Evolutionary conservation across 2,113 vertebrate species (phyloP), one percentile per base, ranked within the genome.

Genomic region (Sialia sialis): DNA sequence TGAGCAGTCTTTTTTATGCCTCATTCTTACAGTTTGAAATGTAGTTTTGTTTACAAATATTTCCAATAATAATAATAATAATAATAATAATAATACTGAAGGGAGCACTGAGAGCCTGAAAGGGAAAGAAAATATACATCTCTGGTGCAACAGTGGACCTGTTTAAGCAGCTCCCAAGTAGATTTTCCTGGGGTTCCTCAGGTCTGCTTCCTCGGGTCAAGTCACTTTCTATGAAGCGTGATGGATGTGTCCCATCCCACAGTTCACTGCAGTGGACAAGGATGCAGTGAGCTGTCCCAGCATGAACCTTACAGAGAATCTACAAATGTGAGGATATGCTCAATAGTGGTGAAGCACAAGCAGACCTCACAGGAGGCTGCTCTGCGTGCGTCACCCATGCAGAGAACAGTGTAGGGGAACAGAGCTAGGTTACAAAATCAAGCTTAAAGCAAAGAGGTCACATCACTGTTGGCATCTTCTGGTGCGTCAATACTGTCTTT

Each of bases 341-440:
- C 43, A 13, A 2, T 10, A 13, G 2, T 13, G 52, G 13, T 38
- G 43, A 83, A 85, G 49, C 26, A 41, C 49, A 66, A 56, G 29
- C 54, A 77, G 72, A 66, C 32, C 51, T 62, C 36, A 16, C 1
- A 7, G 46, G 38, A 90, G 54, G n/a, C 70, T 68, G 77, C 44
- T 68, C 34, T 66, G 29, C 0, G 0, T 55, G 82, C 0, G 0
- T 77, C 88, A 88, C 16, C 38, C 26, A 8, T 2, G 51, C 38
- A 68, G 51, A 75, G 10, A 72, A 16, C 66, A 75, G 41, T 0
- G 0, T 8, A 10, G 52, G 38, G 52, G n/a, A 94, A 55, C 38
- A 30, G 21, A 6, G 13, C 39, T 23, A 19, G 25, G 19, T 73
- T 64, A 60, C 43, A 75, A 87, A 85, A 36, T 46, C 52, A 87